Percentiles rank a stretch among this genome's conserved stretches.
phyloP scores from a whole-genome alignment of 2,888 invertebrate species.

The Peribatodes rhomboidaria region DNA sequence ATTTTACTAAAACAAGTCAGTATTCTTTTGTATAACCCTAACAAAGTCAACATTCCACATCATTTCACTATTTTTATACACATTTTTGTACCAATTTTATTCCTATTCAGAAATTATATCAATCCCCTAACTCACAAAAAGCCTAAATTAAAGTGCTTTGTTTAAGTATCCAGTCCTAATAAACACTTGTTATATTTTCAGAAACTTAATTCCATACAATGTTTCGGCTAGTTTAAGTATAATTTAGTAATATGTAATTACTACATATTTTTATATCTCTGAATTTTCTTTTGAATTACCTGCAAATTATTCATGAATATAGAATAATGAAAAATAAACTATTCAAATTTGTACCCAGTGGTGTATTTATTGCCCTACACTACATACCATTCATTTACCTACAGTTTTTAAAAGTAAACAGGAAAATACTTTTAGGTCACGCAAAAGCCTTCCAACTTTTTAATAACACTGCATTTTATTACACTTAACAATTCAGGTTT shows the following conservation, averaged over 20 bases:
- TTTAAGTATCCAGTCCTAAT: conserved; percentile 18
- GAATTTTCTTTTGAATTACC: conserved; percentile 68
- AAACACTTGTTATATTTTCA: conserved; percentile 18
- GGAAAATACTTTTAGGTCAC: conserved; percentile 22
- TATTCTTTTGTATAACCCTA: conserved; percentile 51
- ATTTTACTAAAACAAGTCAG: conserved; percentile 34
- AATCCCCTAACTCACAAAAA: conserved; percentile 4
- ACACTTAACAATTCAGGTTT: conserved; percentile 27
- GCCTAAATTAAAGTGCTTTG: conserved; percentile 26
- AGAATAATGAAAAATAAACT: conserved; percentile 76
- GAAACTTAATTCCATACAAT: conserved; percentile 31
- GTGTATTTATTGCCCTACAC: conserved; percentile 50
- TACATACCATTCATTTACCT: not conserved
- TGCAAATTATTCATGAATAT: conserved; percentile 75
- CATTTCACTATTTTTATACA: conserved; percentile 59
- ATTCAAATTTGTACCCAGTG: conserved; percentile 72
- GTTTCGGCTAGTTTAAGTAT: conserved; percentile 69
- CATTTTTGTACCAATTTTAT: conserved; percentile 46
- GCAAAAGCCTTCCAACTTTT: conserved; percentile 41
- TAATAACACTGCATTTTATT: conserved; percentile 46
- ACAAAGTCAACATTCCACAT: conserved; percentile 75
- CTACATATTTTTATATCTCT: conserved; percentile 71
- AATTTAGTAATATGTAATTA: conserved; percentile 70
- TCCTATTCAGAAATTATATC: not conserved
- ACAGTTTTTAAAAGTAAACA: not conserved